Base-by-base conservation (phyloP, 2,888 invertebrate species). In the Eremobia ochroleuca region DNA sequence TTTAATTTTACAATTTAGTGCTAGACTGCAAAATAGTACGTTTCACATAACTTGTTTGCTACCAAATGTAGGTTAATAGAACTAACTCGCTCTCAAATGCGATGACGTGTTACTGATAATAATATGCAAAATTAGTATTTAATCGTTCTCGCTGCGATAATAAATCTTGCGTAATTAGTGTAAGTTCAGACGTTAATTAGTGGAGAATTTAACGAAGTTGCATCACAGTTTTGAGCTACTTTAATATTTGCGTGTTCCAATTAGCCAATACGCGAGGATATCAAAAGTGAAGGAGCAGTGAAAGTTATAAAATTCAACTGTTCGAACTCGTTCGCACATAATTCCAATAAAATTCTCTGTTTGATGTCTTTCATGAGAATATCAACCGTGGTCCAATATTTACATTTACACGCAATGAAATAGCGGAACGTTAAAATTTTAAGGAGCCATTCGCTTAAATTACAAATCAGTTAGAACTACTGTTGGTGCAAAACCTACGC, bases 271-370 rank as follows among this genome's bases (percentile, higher is more conserved):
- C 67, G 72, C 73, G 34, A 72, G 55, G 31, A 68, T 58, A 55
- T 37, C 18, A 62, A 73, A 77, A 77, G 73, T 72, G 58, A 72
- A 62, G 67, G 18, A 78, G 55, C 59, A 82, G 86, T 82, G 76
- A 87, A 87, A 87, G 82, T 85, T 69, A 15, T 31, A n/a, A 68
- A 71, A 75, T 55, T 46, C 4, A 46, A 74, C 25, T 8, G 37
- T 61, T 70, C 5, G 31, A 78, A 76, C 55, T 61, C 28, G 66
- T 77, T 77, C 11, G 28, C 28, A 49, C 28, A 25, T 58, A 52
- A 62, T 55, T 81, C 8, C 4, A 66, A 52, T 70, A 28, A 59
- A 69, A 28, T 58, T 61, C 4, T 58, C 9, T 52, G 58, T 70
- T 73, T 1, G 2, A n/a, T 66, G 37, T 15, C 5, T 64, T 66